Base-by-base conservation (phyloP, 2,113 vertebrate species). In the Bungarus multicinctus region DNA sequence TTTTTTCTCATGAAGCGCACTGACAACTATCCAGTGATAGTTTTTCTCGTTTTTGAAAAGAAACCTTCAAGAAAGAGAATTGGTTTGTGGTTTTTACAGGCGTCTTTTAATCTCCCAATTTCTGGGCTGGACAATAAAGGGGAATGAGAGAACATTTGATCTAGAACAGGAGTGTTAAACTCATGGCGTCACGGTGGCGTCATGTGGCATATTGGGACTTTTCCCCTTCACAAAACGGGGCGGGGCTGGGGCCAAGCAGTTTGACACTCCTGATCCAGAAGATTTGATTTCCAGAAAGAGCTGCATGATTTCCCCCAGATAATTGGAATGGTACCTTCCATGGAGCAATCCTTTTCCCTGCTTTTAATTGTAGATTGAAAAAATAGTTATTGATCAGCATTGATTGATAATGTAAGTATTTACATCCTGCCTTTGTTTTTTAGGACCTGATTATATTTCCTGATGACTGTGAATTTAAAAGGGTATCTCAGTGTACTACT, bases 391-490 rank as follows among this genome's bases (percentile, higher is more conserved):
- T 85, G 43, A 69, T 43, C 20, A 69, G 3, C 8, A 30, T 43
- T 69, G 54, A 39, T 34, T 3, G 60, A 7, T n/a, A 60, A 5
- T 23, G 0, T 50, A 47, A 20, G 12, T 30, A 25, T 85, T 85
- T 85, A 1, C 34, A 6, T 7, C 34, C 58, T 45, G 11, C 2
- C 39, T 6, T 39, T 89, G 5, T 2, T 0, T 93, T 94, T 22
- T 52, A 99, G 99, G 99, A 99, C 88, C 93, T 99, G 97, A 99
- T 99, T 88, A 99, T 99, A 96, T 99, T 99, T 91, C 99, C 99
- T 0, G 99, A 99, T 0, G 99, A 99, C 97, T 99, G 99, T 88
- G 99, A 99, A 96, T 99, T 99, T 97, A 99, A 99, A 96, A 97
- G 98, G 23, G 99, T 99, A 89, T 98, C 97, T 12, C 99, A 99